Conservation (phyloP, 2,888 invertebrate genomes). For the Aporophyla nigra region DNA sequence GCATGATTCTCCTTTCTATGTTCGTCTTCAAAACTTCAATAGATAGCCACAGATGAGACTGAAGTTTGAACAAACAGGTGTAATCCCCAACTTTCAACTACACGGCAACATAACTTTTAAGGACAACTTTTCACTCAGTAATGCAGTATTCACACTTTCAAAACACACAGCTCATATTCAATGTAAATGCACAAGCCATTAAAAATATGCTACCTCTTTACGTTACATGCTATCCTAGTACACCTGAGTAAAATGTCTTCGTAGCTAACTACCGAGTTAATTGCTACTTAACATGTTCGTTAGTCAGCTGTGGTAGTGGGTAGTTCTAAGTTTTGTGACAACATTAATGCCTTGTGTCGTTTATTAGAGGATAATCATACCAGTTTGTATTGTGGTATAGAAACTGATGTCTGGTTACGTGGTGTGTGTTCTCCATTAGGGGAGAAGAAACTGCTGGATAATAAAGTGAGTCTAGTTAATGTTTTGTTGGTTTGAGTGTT, state of each 20-base stretch:
- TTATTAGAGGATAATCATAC: conserved; percentile 24
- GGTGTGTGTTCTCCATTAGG: conserved; percentile 9
- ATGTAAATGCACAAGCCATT: conserved; percentile 20
- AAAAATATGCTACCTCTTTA: conserved; percentile 35
- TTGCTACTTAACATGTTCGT: conserved; percentile 48
- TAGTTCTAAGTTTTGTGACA: conserved; percentile 42
- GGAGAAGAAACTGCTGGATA: conserved; percentile 1
- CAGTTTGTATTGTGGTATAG: conserved; percentile 13
- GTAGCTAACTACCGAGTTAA: conserved; percentile 37
- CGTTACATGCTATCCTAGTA: conserved; percentile 46
- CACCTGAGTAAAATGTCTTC: conserved; percentile 48
- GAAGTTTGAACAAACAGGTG: not conserved
- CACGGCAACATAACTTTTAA: not conserved
- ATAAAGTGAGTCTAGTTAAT: not conserved
- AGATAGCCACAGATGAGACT: not conserved
- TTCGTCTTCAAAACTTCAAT: not conserved
- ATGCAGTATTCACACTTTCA: not conserved
- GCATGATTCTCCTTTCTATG: not conserved
- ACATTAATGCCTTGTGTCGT: conserved; percentile 25
- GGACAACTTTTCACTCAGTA: not conserved
- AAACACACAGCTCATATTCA: not conserved
- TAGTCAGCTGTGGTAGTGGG: conserved; percentile 35
- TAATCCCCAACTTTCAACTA: not conserved
- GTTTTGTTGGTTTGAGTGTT: not conserved
- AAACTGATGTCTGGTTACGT: conserved; percentile 3